Evolutionary conservation across 1,140 invertebrate species (phyloP).

Genomic region (Ctenoplectra terminalis): DNA sequence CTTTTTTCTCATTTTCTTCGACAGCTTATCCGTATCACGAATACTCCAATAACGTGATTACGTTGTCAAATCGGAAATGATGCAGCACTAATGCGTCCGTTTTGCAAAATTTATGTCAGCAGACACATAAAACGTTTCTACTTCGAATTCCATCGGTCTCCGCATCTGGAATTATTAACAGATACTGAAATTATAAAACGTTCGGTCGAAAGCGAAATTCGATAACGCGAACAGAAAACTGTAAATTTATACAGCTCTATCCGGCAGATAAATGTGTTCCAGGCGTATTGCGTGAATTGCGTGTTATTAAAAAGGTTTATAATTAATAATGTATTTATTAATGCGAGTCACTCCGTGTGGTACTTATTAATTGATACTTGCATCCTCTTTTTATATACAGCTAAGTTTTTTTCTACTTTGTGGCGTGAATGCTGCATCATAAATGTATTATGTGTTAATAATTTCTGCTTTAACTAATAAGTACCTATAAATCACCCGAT

Average conservation of each 20-base stretch:
- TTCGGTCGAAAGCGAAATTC: slow-evolving; percentile 8
- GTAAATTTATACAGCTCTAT: neutral
- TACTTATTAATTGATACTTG: neutral
- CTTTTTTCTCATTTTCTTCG: neutral
- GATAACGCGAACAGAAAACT: neutral
- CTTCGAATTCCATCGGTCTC: neutral
- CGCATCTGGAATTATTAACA: neutral
- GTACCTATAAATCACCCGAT: no score
- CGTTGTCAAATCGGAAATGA: neutral
- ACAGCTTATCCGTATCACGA: neutral
- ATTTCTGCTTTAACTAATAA: no score
- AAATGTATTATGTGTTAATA: no score
- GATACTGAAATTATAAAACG: slow-evolving; percentile 3
- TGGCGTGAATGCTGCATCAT: no score
- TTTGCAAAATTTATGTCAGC: slow-evolving; percentile 8
- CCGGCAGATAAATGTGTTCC: no score
- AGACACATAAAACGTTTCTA: neutral
- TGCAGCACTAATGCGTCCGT: neutral
- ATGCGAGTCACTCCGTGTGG: no score
- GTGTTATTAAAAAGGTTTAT: no score
- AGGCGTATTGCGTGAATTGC: no score
- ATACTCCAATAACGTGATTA: neutral
- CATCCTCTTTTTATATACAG: no score
- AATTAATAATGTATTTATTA: no score
- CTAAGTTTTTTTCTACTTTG: no score